These are phyloP conservation scores for Neotoma lepida DNA, from an alignment of 2,113 vertebrate species.

Conservation along the genomic window DNA sequence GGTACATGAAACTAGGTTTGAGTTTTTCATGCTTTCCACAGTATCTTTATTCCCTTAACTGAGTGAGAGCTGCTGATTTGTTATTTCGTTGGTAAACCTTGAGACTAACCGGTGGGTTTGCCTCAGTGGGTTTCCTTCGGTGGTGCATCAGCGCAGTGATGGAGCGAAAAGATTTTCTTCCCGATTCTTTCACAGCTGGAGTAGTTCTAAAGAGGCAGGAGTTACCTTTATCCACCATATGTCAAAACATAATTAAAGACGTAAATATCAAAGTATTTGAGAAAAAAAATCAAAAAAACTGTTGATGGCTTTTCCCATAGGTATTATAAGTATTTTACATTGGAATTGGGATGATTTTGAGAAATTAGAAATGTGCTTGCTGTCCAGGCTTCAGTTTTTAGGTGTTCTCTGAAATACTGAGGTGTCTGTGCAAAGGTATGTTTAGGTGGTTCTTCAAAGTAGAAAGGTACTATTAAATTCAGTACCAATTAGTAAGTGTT, in stretches of 20 bases:
- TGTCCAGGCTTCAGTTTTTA: background rate
- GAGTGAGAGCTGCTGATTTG: background rate
- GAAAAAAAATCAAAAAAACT: background rate
- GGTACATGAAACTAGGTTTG: background rate
- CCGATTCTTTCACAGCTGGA: slow-evolving; percentile 9
- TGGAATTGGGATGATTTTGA: slow-evolving; percentile 42
- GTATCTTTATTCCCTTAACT: background rate
- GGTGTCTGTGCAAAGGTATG: slow-evolving; percentile 12
- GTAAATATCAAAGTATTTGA: background rate
- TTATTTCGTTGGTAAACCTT: slow-evolving; percentile 37
- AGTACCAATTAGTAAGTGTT: background rate
- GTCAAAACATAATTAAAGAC: background rate
- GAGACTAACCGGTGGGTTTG: background rate
- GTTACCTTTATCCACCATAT: slow-evolving; percentile 9
- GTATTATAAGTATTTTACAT: background rate
- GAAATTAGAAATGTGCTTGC: background rate
- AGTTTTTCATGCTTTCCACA: background rate
- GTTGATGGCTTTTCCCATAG: background rate
- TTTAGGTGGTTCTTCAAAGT: background rate
- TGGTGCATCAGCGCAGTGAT: background rate
- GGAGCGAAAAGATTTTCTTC: background rate
- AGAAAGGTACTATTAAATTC: background rate
- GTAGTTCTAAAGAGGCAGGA: background rate
- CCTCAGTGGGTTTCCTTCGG: background rate
- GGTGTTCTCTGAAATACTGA: background rate